Base-by-base conservation (phyloP, 92 coral and sea anemone genomes). In the Phenganax marumi region DNA sequence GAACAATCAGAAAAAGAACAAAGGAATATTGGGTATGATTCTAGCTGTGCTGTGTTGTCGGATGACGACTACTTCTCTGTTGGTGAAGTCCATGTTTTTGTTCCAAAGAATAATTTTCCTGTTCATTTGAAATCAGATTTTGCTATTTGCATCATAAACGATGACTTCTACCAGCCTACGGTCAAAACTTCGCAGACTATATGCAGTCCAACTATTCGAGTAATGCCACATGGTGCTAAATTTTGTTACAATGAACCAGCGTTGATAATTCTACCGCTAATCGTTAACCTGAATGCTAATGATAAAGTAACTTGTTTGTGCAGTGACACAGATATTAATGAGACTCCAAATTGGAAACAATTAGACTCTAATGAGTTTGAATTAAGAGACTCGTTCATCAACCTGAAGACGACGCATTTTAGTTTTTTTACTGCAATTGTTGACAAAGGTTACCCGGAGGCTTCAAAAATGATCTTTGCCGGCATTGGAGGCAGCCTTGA, bases 191-290 rank as follows among this genome's bases (percentile, higher is more conserved):
- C 90, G 49, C 90, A 92, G 58, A 89, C 83, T 24, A 75, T 90
- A 16, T 94, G 91, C 26, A 95, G 95, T 86, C 97, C 93, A 76
- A 83, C 90, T 12, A 77, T 95, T 10, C 79, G 62, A 82, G 81
- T 95, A 88, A 87, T 84, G 49, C 98, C 98, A 24, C 97, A 95
- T 81, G 98, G 98, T 22, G 91, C 98, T 6, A 68, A 80, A 65
- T 95, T 95, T 48, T 92, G 73, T 76, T 61, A 55, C 7, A 84
- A 90, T 52, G 93, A 90, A 81, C 98, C 98, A 26, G 98, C 98
- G 24, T 53, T 89, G 39, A 92, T 95, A 12, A 89, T 90, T 65
- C 77, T 95, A 46, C 98, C 98, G 21, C 84, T 81, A 86, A 91
- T 85, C 57, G 85, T 89, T 61, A 76, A 76, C 70, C 79, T 86